Conservation (phyloP, 1,140 invertebrate genomes). For the Hormaphis cornu region DNA sequence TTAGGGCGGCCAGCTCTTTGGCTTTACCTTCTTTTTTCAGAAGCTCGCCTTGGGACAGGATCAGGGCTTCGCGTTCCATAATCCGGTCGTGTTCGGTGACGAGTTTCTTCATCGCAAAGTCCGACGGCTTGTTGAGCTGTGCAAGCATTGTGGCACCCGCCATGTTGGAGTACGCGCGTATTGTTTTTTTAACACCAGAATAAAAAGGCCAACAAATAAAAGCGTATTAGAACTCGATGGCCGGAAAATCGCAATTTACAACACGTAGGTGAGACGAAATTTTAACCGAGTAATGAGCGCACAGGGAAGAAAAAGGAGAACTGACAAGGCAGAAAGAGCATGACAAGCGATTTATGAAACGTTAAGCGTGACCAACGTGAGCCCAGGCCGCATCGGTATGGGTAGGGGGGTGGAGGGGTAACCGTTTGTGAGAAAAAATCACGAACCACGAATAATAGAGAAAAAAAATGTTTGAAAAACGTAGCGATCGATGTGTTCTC, state of each 20-base stretch:
- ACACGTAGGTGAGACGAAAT: no score
- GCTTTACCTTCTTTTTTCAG: constrained; percentile 88
- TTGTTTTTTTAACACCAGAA: no score
- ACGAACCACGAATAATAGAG: no score
- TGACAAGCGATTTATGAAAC: constrained; percentile 17
- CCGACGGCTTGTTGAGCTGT: constrained; percentile 51
- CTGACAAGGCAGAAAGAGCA: constrained; percentile 25
- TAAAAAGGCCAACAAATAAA: no score
- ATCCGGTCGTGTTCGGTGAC: constrained; percentile 67
- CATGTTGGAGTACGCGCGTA: constrained; percentile 46
- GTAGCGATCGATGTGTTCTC: no score
- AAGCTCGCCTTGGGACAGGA: constrained; percentile 76
- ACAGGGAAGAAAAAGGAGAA: neutral
- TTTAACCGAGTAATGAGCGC: neutral
- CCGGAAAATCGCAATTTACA: no score
- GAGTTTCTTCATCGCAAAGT: constrained; percentile 42
- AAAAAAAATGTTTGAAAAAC: no score
- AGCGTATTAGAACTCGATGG: no score
- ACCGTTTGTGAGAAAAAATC: no score
- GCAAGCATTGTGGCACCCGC: constrained; percentile 79
- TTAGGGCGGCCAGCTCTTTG: constrained; percentile 84
- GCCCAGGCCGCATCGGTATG: neutral
- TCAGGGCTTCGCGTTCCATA: constrained; percentile 78
- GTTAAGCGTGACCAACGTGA: neutral
- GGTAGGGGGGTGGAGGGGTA: no score